Evolutionary conservation across 2,888 invertebrate species (phyloP).

Genomic region (Xiphydria camelus): DNA sequence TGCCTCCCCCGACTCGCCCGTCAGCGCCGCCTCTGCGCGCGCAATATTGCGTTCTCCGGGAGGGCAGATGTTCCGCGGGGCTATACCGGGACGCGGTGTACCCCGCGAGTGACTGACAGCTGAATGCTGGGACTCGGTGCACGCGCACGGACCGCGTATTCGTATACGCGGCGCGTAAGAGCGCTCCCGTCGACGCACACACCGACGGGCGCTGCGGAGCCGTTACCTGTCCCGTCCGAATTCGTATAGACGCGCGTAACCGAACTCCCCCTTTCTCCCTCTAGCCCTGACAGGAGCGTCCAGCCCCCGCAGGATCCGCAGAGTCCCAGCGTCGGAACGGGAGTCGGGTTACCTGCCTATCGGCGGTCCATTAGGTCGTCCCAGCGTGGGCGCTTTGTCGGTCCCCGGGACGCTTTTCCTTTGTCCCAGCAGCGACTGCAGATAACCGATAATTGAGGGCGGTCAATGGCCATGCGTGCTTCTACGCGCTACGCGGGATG

Average conservation of each 20-base stretch:
- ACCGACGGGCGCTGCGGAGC: slow-evolving; percentile 22
- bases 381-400: too few species aligned
- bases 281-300: slow-evolving; percentile 11
- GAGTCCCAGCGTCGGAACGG: slow-evolving; percentile 7
- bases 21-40: too few species aligned
- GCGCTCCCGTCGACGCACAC: slow-evolving; percentile 11
- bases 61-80: slow-evolving; percentile 34
- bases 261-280: too few species aligned
- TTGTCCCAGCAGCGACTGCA: too few species aligned
- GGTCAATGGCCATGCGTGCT: too few species aligned
- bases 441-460: too few species aligned
- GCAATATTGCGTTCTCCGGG: slow-evolving; percentile 31
- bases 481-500: too few species aligned
- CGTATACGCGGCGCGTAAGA: slow-evolving; percentile 19
- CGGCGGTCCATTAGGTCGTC: too few species aligned
- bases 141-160: slow-evolving; percentile 10
- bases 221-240: slow-evolving; percentile 24
- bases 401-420: too few species aligned
- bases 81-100: slow-evolving; percentile 22
- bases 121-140: slow-evolving; percentile 41
- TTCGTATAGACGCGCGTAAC: slow-evolving; percentile 24
- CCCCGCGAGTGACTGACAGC: slow-evolving; percentile 50
- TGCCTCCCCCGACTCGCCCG: background rate
- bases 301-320: slow-evolving; percentile 18
- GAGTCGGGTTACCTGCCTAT: background rate